Conservation (phyloP, 64 coral and sea anemone genomes). For the Montipora capricornis region DNA sequence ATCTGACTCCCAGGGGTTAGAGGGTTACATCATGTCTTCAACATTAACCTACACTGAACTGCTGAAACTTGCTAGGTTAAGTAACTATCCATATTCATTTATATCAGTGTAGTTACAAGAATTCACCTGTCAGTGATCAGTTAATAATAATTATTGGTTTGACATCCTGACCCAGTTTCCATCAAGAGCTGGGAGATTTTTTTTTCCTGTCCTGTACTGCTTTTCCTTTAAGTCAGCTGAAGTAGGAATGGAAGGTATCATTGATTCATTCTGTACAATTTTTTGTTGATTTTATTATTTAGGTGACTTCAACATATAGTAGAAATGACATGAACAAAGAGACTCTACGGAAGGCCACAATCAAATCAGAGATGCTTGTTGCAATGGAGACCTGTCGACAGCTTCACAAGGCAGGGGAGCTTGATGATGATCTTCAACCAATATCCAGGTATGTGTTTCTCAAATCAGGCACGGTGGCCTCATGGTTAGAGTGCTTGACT, state of each 20-base stretch:
- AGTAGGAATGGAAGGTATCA: not conserved
- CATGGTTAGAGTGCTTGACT: too few relatives aligned
- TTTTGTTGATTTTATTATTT: not conserved
- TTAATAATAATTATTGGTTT: too few relatives aligned
- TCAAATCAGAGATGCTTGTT: conserved; percentile 23
- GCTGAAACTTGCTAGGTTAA: too few relatives aligned
- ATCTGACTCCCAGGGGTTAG: too few relatives aligned
- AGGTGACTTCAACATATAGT: conserved; percentile 18
- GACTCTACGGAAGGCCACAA: not conserved
- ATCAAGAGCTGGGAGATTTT: not conserved
- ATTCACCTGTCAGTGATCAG: not conserved
- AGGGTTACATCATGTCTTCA: too few relatives aligned
- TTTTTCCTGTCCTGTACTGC: not conserved
- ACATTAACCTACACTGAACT: too few relatives aligned
- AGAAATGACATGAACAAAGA: not conserved
- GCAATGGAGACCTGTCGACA: conserved; percentile 45
- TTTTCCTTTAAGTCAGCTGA: not conserved
- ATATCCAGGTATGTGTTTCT: not conserved
- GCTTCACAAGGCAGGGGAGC: conserved; percentile 35
- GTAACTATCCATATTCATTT: too few relatives aligned
- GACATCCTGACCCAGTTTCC: too few relatives aligned
- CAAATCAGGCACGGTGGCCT: too few relatives aligned
- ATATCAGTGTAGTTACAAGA: too few relatives aligned
- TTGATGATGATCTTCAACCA: conserved; percentile 38
- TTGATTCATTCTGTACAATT: not conserved